Conservation (phyloP, 2,888 invertebrate genomes). For the Caenorhabditis drosophilae region DNA sequence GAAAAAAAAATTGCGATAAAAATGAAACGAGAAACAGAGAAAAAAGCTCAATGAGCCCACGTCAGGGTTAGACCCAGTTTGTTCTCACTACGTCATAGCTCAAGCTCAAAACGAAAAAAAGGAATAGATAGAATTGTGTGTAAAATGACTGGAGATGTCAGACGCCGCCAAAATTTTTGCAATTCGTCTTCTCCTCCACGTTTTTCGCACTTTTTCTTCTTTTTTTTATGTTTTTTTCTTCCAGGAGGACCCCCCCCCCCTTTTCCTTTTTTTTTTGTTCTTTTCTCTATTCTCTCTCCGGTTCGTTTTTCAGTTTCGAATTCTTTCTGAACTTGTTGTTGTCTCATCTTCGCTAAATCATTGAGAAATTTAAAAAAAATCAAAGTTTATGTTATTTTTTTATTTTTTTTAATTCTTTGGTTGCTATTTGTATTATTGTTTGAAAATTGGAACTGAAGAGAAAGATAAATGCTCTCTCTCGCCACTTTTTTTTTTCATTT, state of each 20-base stretch:
- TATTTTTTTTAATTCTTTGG: no score
- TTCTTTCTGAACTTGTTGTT: no score
- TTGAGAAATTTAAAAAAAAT: no score
- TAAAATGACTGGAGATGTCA: slow-evolving; percentile 7
- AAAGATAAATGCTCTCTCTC: no score
- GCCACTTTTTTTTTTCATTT: no score
- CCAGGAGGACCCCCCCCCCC: neutral
- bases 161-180: slow-evolving; percentile 11
- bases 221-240: neutral
- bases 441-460: no score
- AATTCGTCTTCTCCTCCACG: slow-evolving; percentile 8
- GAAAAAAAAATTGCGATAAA: slow-evolving; percentile 3
- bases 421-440: no score
- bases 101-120: slow-evolving; percentile 12
- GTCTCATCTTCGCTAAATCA: no score
- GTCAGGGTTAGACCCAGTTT: slow-evolving; percentile 34
- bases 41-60: slow-evolving; percentile 3
- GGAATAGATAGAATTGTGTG: slow-evolving; percentile 11
- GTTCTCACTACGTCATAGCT: slow-evolving; percentile 45
- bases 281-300: neutral
- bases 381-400: no score
- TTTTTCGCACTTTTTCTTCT: neutral
- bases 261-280: neutral
- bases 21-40: slow-evolving; percentile 11
- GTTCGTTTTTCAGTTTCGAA: no score